A percentile compares a stretch with the other conserved stretches of the same genome.
phyloP scores from a whole-genome alignment of 2,888 invertebrate genomes.

The Dicyrtoma fusca region DNA sequence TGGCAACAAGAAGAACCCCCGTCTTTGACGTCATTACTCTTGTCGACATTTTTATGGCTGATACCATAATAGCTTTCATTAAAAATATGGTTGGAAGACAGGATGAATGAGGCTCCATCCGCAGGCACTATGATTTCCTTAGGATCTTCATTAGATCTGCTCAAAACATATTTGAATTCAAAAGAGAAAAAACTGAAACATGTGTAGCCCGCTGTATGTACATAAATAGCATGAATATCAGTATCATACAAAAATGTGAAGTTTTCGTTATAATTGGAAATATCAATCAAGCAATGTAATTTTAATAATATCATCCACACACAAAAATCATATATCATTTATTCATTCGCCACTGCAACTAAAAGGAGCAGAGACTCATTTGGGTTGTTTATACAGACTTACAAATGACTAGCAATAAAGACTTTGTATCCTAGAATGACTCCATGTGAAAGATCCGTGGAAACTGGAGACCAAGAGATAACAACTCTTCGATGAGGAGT shows the following conservation, averaged over 20 bases:
- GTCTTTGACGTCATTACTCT: constrained; percentile 2
- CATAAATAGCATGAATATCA: neutral
- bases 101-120: constrained; percentile 6
- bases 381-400: too few relatives aligned
- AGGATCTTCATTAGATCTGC: constrained; percentile 22
- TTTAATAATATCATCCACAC: too few relatives aligned
- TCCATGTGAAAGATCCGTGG: constrained; percentile 50
- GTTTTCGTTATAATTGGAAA: neutral
- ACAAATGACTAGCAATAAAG: constrained; percentile 45
- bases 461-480: constrained; percentile 52
- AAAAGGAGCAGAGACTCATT: too few relatives aligned
- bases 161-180: too few relatives aligned
- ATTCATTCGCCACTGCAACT: too few relatives aligned
- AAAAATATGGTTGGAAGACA: neutral
- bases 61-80: constrained; percentile 6
- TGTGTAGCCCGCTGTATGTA: too few relatives aligned
- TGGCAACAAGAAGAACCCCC: constrained; percentile 47
- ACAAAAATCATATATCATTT: too few relatives aligned
- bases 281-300: too few relatives aligned
- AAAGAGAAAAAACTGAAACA: too few relatives aligned
- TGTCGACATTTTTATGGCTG: neutral
- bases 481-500: constrained; percentile 46
- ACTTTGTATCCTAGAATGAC: constrained; percentile 52
- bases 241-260: neutral
- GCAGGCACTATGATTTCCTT: constrained; percentile 12